Evolutionary conservation across 2,888 invertebrate genomes (phyloP).

Genomic region (Archaeoteleia sp.): DNA sequence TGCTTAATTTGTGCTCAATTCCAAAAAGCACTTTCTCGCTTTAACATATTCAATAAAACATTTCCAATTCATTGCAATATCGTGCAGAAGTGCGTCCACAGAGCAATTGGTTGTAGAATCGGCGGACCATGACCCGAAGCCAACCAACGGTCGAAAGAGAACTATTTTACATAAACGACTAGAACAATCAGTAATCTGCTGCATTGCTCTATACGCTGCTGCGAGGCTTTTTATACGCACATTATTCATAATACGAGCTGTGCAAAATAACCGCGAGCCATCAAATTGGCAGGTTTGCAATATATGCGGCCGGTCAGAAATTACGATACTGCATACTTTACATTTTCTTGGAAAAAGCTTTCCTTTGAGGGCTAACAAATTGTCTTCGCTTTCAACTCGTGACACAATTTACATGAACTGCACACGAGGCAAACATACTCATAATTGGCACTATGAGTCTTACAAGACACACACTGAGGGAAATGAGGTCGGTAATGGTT

Average conservation of each 20-base stretch:
- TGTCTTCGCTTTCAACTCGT: background rate
- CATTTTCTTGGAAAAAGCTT: constrained; percentile 24
- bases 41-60: no score
- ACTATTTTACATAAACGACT: constrained; percentile 9
- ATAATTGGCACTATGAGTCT: no score
- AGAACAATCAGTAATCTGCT: constrained; percentile 5
- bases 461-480: no score
- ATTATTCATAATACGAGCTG: constrained; percentile 40
- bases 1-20: no score
- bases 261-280: constrained; percentile 36
- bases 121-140: constrained; percentile 2
- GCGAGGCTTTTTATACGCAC: constrained; percentile 10
- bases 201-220: background rate
- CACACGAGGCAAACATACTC: constrained; percentile 17
- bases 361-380: constrained; percentile 9
- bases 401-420: constrained; percentile 1
- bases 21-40: no score
- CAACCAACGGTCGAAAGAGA: constrained; percentile 2
- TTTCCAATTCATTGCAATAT: no score
- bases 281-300: constrained; percentile 35
- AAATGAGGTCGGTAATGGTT: no score
- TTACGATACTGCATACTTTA: constrained; percentile 11
- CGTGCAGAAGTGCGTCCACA: no score
- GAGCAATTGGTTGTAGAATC: no score
- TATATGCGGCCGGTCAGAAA: constrained; percentile 17